These are phyloP conservation scores for Maniola jurtina DNA, from an alignment of 1,140 invertebrate species.

Conservation along the genomic window DNA sequence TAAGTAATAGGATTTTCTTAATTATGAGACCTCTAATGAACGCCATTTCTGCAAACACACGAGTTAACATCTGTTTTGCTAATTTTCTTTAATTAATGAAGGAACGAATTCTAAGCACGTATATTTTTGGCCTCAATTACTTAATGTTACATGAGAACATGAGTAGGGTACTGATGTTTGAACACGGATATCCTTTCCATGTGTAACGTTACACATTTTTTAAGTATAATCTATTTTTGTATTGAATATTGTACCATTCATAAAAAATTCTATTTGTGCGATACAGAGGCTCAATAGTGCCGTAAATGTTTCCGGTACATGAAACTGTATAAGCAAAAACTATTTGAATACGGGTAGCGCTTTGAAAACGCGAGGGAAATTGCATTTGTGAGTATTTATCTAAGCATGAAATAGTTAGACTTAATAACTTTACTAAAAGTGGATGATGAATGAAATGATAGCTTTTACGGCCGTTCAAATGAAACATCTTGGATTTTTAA, in stretches of 20 bases:
- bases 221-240: background rate
- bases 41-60: too few species aligned
- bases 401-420: background rate
- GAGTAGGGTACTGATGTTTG: too few species aligned
- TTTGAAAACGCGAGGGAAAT: constrained; percentile 6
- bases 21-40: too few species aligned
- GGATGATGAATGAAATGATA: background rate
- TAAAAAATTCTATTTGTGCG: constrained; percentile 19
- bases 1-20: too few species aligned
- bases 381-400: constrained; percentile 8
- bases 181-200: background rate
- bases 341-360: constrained; percentile 7
- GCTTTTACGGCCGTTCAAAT: background rate
- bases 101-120: too few species aligned
- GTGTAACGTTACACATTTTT: background rate
- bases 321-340: constrained; percentile 17
- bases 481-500: background rate
- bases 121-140: too few species aligned
- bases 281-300: constrained; percentile 19
- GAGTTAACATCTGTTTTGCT: too few species aligned
- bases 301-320: constrained; percentile 26
- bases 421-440: background rate
- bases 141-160: too few species aligned
- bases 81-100: too few species aligned
- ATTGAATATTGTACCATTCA: constrained; percentile 12